phyloP scores from a whole-genome alignment of 2,113 vertebrate species.

The Anhinga rufa region DNA sequence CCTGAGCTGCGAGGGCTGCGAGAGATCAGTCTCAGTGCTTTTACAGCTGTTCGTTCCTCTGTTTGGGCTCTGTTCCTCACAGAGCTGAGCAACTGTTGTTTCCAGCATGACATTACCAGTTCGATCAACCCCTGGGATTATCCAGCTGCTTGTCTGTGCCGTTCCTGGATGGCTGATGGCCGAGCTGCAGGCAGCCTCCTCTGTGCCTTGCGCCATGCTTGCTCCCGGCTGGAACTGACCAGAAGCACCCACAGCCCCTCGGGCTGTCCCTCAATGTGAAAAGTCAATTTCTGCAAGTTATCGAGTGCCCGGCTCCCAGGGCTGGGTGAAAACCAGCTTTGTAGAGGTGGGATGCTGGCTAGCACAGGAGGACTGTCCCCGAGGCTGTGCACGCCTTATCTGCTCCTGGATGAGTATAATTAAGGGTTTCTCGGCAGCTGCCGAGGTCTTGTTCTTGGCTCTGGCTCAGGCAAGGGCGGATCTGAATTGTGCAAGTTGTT shows the following conservation, averaged over 20 bases:
- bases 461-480: background rate
- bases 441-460: background rate
- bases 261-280: rapidly evolving
- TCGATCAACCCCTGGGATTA: background rate
- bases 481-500: background rate
- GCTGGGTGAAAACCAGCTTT: background rate
- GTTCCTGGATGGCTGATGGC: background rate
- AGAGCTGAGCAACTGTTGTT: background rate
- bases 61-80: background rate
- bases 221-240: background rate
- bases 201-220: rapidly evolving
- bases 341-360: background rate
- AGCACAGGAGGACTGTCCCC: background rate
- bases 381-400: background rate
- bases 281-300: background rate
- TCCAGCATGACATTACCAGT: background rate
- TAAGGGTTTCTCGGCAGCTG: background rate
- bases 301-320: background rate
- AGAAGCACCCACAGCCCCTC: background rate
- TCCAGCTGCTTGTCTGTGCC: background rate
- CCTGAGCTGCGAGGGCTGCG: background rate
- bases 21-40: background rate
- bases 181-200: background rate
- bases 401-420: background rate
- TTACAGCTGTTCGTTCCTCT: conserved; percentile 46